Evolutionary conservation across 2,888 invertebrate genomes (phyloP).

Genomic region (Eristalis arbustorum): DNA sequence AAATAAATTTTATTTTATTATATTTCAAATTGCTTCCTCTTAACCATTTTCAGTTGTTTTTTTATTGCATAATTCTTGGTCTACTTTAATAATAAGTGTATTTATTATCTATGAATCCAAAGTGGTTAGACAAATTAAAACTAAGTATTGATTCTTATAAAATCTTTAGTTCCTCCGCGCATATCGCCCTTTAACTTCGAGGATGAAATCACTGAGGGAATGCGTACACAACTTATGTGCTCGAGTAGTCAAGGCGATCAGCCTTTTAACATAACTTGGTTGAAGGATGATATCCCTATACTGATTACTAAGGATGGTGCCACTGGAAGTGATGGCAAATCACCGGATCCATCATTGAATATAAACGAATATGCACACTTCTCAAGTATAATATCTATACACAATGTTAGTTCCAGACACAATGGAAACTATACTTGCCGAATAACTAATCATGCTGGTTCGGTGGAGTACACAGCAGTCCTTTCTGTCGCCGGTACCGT

Average conservation of each 20-base stretch:
- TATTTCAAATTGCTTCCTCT: too few species aligned
- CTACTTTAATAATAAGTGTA: background rate
- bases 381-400: constrained; percentile 81
- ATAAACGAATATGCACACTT: constrained; percentile 82
- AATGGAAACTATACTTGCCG: constrained; percentile 81
- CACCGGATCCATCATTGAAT: constrained; percentile 78
- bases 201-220: constrained; percentile 88
- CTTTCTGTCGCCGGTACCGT: constrained; percentile 82
- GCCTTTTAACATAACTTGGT: constrained; percentile 82
- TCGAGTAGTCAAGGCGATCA: constrained; percentile 83
- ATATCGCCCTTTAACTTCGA: constrained; percentile 92
- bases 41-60: too few species aligned
- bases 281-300: constrained; percentile 80
- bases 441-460: constrained; percentile 80
- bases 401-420: constrained; percentile 80
- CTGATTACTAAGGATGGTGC: constrained; percentile 73
- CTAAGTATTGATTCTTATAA: background rate
- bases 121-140: background rate
- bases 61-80: too few species aligned
- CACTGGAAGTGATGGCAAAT: constrained; percentile 44
- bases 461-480: constrained; percentile 81
- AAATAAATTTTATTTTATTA: too few species aligned
- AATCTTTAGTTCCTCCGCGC: constrained; percentile 88
- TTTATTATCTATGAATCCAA: background rate
- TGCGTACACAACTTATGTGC: constrained; percentile 87